phyloP scores from a whole-genome alignment of 30 jellyfish, hydroid and myxozoan species.

The Pelagia noctiluca region DNA sequence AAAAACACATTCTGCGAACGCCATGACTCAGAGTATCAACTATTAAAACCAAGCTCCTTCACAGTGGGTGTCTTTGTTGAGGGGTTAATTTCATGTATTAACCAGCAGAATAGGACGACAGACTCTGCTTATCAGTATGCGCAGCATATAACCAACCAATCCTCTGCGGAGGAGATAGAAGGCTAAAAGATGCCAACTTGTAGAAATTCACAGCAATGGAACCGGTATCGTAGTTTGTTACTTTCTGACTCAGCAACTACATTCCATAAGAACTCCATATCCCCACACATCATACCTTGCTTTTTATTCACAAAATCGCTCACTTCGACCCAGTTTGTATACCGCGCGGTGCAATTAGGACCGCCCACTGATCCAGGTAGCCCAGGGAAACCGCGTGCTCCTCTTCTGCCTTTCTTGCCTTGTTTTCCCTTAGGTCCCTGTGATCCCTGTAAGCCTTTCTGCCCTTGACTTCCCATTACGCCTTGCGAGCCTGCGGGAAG shows the following conservation, averaged over 20 bases:
- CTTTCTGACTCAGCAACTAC: slow-evolving; percentile 67
- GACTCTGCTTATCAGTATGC: too few species aligned
- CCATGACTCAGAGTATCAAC: too few species aligned
- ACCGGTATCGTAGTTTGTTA: slow-evolving; percentile 48
- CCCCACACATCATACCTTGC: slow-evolving; percentile 82
- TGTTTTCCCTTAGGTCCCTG: slow-evolving; percentile 46
- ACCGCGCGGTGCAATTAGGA: slow-evolving; percentile 69
- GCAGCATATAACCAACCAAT: too few species aligned
- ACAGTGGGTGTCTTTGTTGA: too few species aligned
- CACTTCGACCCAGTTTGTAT: slow-evolving; percentile 67
- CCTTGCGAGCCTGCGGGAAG: slow-evolving; percentile 44
- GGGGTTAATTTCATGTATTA: too few species aligned
- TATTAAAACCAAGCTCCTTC: too few species aligned
- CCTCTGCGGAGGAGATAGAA: too few species aligned
- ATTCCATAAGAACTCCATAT: slow-evolving; percentile 75
- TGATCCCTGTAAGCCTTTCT: slow-evolving; percentile 44
- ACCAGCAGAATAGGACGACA: too few species aligned
- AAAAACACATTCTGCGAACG: too few species aligned
- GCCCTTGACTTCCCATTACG: slow-evolving; percentile 29
- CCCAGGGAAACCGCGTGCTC: slow-evolving; percentile 78
- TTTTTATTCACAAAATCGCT: slow-evolving; percentile 52
- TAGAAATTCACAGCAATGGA: slow-evolving; percentile 67
- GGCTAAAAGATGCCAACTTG: slow-evolving; percentile 53
- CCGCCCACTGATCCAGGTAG: slow-evolving; percentile 79
- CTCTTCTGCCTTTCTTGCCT: slow-evolving; percentile 67